A percentile compares a stretch with the other conserved stretches of the same genome.
Conservation (phyloP, 2,797 vertebrate genomes). For the Pelochelys cantorii region DNA sequence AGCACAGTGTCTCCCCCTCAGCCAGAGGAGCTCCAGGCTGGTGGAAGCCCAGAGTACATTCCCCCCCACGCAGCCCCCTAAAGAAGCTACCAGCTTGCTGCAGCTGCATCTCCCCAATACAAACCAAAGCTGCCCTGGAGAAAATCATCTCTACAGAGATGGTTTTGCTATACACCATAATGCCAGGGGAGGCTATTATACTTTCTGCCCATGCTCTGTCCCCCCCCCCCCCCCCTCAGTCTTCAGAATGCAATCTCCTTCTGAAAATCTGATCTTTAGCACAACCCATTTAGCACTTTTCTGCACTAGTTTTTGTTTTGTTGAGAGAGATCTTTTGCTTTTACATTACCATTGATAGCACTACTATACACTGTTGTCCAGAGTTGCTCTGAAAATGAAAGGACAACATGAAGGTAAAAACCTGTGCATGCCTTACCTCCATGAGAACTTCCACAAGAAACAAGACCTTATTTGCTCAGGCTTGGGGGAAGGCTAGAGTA, state of each 20-base stretch:
- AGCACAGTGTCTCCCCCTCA: no score
- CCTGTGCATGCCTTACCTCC: background rate
- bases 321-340: no score
- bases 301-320: background rate
- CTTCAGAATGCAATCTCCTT: background rate
- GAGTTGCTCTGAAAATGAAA: background rate
- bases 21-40: no score
- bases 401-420: background rate
- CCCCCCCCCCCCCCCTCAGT: background rate
- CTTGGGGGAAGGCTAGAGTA: background rate
- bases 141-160: no score
- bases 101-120: no score
- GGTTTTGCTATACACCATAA: no score
- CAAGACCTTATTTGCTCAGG: background rate
- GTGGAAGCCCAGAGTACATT: no score
- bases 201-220: no score
- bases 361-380: background rate
- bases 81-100: no score
- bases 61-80: no score
- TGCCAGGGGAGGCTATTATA: no score
- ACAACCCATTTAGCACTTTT: background rate
- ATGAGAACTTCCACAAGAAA: background rate
- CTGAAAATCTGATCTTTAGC: accelerated
- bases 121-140: no score
- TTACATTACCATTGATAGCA: background rate